Conservation (phyloP, 2,888 invertebrate species). For the Melanotus villosus region DNA sequence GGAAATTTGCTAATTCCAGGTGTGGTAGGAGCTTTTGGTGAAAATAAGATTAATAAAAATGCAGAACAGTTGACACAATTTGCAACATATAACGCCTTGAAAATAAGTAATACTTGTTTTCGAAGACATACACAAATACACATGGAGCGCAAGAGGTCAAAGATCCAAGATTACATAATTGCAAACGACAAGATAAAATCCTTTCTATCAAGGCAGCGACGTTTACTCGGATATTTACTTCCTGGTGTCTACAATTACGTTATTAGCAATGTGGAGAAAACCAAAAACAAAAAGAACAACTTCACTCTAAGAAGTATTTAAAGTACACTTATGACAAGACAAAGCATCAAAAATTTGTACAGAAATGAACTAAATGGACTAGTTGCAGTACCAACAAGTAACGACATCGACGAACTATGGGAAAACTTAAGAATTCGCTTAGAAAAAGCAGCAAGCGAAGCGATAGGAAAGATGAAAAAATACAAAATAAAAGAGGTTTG, state of each 20-base stretch:
- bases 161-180: background rate
- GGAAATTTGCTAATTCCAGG: background rate
- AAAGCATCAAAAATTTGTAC: background rate
- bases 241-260: background rate
- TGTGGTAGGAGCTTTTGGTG: background rate
- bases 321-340: background rate
- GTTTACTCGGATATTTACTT: background rate
- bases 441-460: background rate
- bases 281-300: background rate
- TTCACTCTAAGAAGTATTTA: background rate
- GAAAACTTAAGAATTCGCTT: background rate
- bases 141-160: background rate
- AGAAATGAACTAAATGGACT: background rate
- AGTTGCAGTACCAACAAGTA: background rate
- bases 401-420: background rate
- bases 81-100: too few species aligned
- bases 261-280: background rate
- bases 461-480: background rate
- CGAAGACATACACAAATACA: background rate
- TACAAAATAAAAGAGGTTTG: background rate
- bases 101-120: background rate
- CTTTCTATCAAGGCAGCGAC: background rate
- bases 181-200: background rate
- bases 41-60: background rate
- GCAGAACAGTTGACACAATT: background rate